Base-by-base conservation (phyloP, 2,113 vertebrate genomes). In the Terrapene triunguis region DNA sequence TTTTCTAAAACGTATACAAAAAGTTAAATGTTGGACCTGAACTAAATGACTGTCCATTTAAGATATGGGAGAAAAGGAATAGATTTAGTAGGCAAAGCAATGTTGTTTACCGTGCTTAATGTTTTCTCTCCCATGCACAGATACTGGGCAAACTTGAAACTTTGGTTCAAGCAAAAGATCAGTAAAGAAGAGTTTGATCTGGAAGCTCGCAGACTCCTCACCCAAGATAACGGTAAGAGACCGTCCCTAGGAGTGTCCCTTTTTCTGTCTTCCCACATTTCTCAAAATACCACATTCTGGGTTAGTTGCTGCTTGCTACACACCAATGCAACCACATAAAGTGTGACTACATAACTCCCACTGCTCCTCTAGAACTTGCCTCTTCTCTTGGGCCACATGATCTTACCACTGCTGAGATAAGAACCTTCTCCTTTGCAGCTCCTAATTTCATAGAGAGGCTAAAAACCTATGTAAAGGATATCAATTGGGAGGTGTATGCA, bases 111-210 rank as follows among this genome's bases (percentile, higher is more conserved):
- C 25, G 38, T 65, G n/a, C 65, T 89, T 69, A 13, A 19, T 72
- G 42, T 74, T 65, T 80, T 92, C 17, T 85, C 42, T 85, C n/a
- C 54, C 9, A 55, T 59, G 9, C 84, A 80, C 93, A 99, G 99
- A 95, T 99, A 99, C 95, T 99, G 99, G 99, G 99, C 99, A 44
- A 99, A 99, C 96, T 84, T 99, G 84, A 99, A 99, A 93, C 97
- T 99, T 2, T 99, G 99, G 99, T 99, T 99, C 97, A 99, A 99
- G 96, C 99, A 99, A 85, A 99, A 99, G 97, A 99, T 99, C 96
- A 99, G 99, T 88, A 99, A 99, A 87, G 99, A 99, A 93, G 99
- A 99, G 97, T 99, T 99, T 97, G 99, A 99, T 95, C 50, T 99
- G 35, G 99, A 99, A 95, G 99, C 99, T 0, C 99, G 99, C 1